Base-by-base conservation (phyloP, 1,140 invertebrate genomes). In the Sitobion miscanthi region DNA sequence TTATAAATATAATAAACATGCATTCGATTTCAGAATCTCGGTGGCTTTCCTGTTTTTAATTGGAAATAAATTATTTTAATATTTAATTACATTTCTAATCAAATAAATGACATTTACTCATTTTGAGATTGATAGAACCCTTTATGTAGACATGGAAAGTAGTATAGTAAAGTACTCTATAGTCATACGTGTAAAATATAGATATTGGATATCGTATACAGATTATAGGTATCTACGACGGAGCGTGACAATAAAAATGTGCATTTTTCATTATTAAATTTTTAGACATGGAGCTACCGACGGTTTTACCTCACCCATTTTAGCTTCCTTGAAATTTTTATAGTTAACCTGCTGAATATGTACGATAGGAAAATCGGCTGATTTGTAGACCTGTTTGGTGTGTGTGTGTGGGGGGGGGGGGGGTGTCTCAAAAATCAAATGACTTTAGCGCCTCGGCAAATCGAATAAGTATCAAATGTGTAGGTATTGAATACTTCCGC, bases 41-140 rank as follows among this genome's bases (percentile, higher is more conserved):
- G 42, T 45, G 83, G 9, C 38, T 45, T 85, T 45, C 83, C 83
- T 85, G 83, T 38, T 42, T 45, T 85, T 45, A 85, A 45, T 45
- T 42, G 3, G 25, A 85, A 85, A 85, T 85, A 85, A 85, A 85
- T 85, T 45, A 85, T 85, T 85, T 45, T 85, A 25, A 85, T 25
- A 85, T 85, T 42, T 38, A 85, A 85, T 85, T 45, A 85, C 23
- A 42, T 45, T 2, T 45, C 14, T 85, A 42, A 85, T 85, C 21
- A 11, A 42, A 9, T 23, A 30, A 85, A 85, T 45, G 23, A 45
- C 35, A 23, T 45, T 85, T 85, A 45, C 42, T 42, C 42, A 30
- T 42, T 69, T 45, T 85, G 42, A 11, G 42, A 85, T 25, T 25
- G 42, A 42, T 42, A 20, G 9, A 42, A 85, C n/a, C 4, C n/a